Base-by-base conservation (phyloP, 2,888 invertebrate species). In the Clepsis dumicolana region DNA sequence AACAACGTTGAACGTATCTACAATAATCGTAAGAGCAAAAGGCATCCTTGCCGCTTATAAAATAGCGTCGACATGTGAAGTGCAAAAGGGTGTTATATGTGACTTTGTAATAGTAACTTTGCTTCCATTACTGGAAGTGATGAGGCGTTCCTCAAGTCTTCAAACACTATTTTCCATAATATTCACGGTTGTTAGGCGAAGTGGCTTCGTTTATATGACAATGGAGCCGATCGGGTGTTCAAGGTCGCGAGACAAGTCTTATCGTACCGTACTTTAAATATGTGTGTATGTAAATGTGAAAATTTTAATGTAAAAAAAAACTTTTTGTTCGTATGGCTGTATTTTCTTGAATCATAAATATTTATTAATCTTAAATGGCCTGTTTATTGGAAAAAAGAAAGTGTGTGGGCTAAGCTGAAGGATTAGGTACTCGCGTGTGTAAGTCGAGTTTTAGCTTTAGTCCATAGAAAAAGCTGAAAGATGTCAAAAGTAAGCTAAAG, bases 131-230 rank as follows among this genome's bases (percentile, higher is more conserved):
- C 54, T 48, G 32, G 32, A 50, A 60, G 53, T 41, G 32, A 29
- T 52, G 41, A 24, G 29, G 48, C 25, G 16, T 57, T 48, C 27
- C 29, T 59, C 27, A 14, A 52, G 10, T 48, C 52, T 52, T 35
- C 32, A 32, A 54, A 66, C 32, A 59, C 44, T 65, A 65, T 74
- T 73, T 75, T 74, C 66, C 72, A 73, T 77, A 77, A 77, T 75
- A 77, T 77, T 76, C 74, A 68, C 72, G 72, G 73, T 69, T 71
- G 71, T 81, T 73, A 80, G 79, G 70, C 67, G 65, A 69, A 77
- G 73, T 75, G 70, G 73, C 70, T 79, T 72, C 61, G 54, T 48
- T 29, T 50, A 62, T 50, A 62, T 56, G 56, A 66, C 61, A 65
- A 60, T 61, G 52, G 48, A 44, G 61, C 44, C 66, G 61, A 60